Evolutionary conservation across 1,140 invertebrate genomes (phyloP), one percentile per base, ranked within the genome.

Genomic region (Druon quercuslanigerum): DNA sequence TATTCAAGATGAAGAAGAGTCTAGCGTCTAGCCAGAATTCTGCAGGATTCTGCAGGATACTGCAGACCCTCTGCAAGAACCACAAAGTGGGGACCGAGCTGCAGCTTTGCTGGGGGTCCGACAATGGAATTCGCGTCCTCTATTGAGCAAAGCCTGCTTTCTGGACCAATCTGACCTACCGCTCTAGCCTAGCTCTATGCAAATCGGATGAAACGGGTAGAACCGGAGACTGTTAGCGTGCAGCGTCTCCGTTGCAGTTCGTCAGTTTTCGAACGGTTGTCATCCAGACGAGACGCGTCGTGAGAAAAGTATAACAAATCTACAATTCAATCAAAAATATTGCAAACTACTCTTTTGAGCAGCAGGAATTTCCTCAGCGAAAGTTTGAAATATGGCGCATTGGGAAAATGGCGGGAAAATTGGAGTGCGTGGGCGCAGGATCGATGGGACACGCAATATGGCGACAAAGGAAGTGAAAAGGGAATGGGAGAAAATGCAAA

Each of bases 151-250:
- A 33, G 79, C 79, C 83, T 83, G 85, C 86, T 87, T 88, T 86
- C 81, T 80, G 80, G 60, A 78, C 74, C 83, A 85, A 87, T 87
- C 79, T 83, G 77, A 79, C 74, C 82, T 75, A 77, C 82, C 70
- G 73, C 82, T 75, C 57, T 72, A 85, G 80, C 85, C 82, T 86
- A 90, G 90, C 90, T 92, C 87, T 89, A 91, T 92, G 90, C 90
- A 91, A 92, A 91, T 92, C 75, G 83, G 74, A 75, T 76, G 72
- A 83, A 89, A 89, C 88, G 72, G 81, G 88, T 89, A 86, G 83
- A 84, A 87, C 86, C 82, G 85, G 86, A 83, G 80, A 74, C 52
- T 72, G 78, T 82, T 81, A 13, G 19, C 50, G 17, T 72, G 14
- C 50, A 71, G 46, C 11, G 73, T 74, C 52, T 76, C 82, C 80